These are phyloP conservation scores for Chloroclystis v-ata DNA, from an alignment of 2,888 invertebrate species.

Conservation along the genomic window DNA sequence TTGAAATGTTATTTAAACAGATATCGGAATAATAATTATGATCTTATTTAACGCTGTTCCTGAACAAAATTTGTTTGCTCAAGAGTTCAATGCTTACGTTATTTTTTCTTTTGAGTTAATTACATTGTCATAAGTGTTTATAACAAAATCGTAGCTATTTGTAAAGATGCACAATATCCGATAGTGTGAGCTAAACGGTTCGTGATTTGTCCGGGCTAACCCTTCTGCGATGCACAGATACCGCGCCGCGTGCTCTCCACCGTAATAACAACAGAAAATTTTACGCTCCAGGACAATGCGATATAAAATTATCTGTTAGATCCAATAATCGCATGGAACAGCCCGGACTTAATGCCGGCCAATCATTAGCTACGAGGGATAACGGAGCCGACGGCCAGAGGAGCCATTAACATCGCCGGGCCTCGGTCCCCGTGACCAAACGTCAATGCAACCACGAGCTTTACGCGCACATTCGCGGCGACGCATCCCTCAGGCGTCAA, in stretches of 20 bases:
- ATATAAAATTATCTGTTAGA: conserved; percentile 79
- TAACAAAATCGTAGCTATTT: background rate
- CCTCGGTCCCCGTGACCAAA: conserved; percentile 69
- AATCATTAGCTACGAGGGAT: conserved; percentile 78
- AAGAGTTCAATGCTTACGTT: too few species aligned
- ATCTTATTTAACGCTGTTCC: too few species aligned
- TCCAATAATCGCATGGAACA: conserved; percentile 77
- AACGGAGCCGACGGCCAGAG: conserved; percentile 71
- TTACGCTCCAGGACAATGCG: conserved; percentile 78
- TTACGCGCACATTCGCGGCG: conserved; percentile 45
- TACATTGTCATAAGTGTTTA: background rate
- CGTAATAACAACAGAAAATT: conserved; percentile 76
- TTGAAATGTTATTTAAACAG: too few species aligned
- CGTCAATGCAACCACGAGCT: conserved; percentile 67
- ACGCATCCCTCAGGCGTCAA: conserved; percentile 57
- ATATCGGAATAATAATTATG: too few species aligned
- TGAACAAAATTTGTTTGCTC: background rate
- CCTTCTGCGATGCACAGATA: conserved; percentile 52
- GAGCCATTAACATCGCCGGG: conserved; percentile 56
- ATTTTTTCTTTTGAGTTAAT: too few species aligned
- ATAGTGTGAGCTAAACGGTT: conserved; percentile 39
- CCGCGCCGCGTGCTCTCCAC: conserved; percentile 49
- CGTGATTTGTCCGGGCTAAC: conserved; percentile 51
- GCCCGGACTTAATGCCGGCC: conserved; percentile 75
- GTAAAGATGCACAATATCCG: conserved; percentile 12